phyloP scores from a whole-genome alignment of 2,797 vertebrate species.

The Oreochromis grahami region DNA sequence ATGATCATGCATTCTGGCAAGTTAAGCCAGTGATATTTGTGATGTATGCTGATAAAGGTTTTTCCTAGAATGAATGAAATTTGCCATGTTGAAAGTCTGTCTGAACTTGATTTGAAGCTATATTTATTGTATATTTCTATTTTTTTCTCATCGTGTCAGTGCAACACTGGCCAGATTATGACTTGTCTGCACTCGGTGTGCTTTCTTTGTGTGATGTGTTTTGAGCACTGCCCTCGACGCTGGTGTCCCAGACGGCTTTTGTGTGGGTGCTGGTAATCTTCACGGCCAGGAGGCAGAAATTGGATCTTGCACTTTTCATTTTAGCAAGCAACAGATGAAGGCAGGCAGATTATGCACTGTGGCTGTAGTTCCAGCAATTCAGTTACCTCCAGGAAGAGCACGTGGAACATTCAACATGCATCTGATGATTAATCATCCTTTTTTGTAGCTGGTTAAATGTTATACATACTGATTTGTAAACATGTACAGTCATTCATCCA shows the following conservation, averaged over 20 bases:
- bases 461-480: neutral
- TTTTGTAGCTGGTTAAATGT: neutral
- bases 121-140: neutral
- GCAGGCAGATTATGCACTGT: neutral
- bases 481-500: neutral
- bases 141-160: neutral
- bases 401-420: neutral
- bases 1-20: too few species aligned
- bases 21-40: neutral
- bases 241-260: slow-evolving; percentile 13
- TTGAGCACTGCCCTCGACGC: slow-evolving; percentile 8
- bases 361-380: neutral
- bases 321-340: slow-evolving; percentile 5
- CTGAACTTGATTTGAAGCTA: neutral
- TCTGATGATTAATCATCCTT: neutral
- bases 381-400: neutral
- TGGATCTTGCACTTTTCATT: slow-evolving; percentile 27
- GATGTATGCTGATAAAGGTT: neutral
- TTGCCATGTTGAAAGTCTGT: neutral
- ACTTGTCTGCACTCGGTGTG: slow-evolving; percentile 14
- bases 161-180: neutral
- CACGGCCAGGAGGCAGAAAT: slow-evolving; percentile 16
- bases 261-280: slow-evolving; percentile 29
- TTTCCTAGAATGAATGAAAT: neutral
- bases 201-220: slow-evolving; percentile 11